These are phyloP conservation scores for Chelon auratus DNA, from an alignment of 2,797 vertebrate species.

Conservation along the genomic window DNA sequence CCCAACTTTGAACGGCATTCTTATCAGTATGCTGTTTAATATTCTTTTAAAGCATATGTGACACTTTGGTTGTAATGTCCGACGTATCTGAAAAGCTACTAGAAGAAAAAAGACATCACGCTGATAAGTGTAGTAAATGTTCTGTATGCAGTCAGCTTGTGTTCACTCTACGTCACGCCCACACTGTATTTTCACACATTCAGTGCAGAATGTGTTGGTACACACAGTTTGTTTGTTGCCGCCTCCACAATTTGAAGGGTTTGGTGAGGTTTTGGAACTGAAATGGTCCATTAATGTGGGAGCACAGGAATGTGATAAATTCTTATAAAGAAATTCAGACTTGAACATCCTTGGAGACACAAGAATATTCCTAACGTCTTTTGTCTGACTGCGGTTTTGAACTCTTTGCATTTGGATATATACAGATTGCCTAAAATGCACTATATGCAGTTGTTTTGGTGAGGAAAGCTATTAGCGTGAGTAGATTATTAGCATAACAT, in stretches of 20 bases:
- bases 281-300: slow-evolving; percentile 56
- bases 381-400: slow-evolving; percentile 62
- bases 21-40: background rate
- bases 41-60: background rate
- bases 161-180: slow-evolving; percentile 9
- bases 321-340: slow-evolving; percentile 31
- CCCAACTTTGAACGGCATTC: background rate
- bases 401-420: background rate
- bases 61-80: background rate
- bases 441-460: slow-evolving; percentile 20
- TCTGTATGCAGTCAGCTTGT: background rate
- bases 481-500: too few species aligned
- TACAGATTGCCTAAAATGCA: slow-evolving; percentile 42
- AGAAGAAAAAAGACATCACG: background rate
- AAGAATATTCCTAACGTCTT: slow-evolving; percentile 36
- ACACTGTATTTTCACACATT: slow-evolving; percentile 44
- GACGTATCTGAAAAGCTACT: background rate
- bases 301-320: slow-evolving; percentile 52
- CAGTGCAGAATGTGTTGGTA: slow-evolving; percentile 28
- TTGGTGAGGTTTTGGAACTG: slow-evolving; percentile 53
- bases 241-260: slow-evolving; percentile 25
- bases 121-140: slow-evolving; percentile 6
- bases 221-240: slow-evolving; percentile 39
- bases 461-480: background rate
- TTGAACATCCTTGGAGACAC: slow-evolving; percentile 32